Conservation (phyloP, 2,113 vertebrate genomes). For the Hippopotamus amphibius region DNA sequence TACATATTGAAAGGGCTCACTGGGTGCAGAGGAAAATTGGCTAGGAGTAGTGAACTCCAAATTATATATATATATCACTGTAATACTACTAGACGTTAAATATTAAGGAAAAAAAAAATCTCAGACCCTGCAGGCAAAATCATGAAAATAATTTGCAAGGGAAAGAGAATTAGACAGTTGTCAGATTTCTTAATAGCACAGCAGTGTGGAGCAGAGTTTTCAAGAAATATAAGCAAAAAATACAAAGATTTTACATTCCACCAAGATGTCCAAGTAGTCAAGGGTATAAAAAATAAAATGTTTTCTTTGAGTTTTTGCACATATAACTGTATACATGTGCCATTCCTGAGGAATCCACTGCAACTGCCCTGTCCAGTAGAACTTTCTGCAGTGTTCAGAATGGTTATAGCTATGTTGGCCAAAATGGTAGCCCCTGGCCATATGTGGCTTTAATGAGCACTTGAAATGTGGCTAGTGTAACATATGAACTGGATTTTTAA, state of each 20-base stretch:
- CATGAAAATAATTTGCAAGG: neutral
- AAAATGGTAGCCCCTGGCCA: neutral
- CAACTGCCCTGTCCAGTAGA: neutral
- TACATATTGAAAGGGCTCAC: neutral
- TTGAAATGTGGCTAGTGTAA: neutral
- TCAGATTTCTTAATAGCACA: neutral
- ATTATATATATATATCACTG: neutral
- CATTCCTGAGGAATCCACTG: neutral
- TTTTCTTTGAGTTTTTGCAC: neutral
- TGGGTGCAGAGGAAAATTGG: neutral
- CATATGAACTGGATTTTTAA: neutral
- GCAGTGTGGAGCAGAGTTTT: neutral
- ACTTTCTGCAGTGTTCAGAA: neutral
- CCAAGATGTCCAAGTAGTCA: neutral
- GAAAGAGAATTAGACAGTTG: neutral
- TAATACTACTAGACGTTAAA: neutral
- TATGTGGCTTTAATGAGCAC: neutral
- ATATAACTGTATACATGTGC: neutral
- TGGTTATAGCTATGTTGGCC: neutral
- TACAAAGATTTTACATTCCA: neutral
- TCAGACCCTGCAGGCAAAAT: neutral
- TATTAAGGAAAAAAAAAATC: neutral
- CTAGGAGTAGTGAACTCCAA: neutral
- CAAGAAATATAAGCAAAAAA: neutral
- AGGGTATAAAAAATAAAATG: neutral